phyloP scores from a whole-genome alignment of 2,113 vertebrate species.

The Copsychus sechellarum region DNA sequence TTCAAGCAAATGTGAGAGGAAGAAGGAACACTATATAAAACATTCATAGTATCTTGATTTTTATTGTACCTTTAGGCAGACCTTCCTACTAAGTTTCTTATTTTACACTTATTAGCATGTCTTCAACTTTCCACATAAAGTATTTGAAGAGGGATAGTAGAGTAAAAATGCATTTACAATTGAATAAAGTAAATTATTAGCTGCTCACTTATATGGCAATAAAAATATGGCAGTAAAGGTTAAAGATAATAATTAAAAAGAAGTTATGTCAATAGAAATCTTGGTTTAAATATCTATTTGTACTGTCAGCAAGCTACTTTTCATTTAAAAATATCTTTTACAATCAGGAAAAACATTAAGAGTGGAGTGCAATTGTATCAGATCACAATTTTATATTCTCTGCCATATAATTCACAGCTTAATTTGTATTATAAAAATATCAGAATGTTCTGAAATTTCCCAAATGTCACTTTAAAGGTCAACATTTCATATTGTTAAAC shows the following conservation, averaged over 20 bases:
- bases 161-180: constrained; percentile 27
- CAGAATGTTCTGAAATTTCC: background rate
- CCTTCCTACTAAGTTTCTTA: background rate
- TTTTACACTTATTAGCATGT: constrained; percentile 28
- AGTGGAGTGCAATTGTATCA: background rate
- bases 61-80: constrained; percentile 2
- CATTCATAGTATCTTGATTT: constrained; percentile 34
- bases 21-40: constrained; percentile 30
- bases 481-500: background rate
- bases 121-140: constrained; percentile 9
- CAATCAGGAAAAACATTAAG: background rate
- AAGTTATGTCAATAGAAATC: background rate
- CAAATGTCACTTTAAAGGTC: constrained; percentile 33
- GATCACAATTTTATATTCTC: background rate
- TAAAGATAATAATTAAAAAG: background rate
- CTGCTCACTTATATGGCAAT: background rate
- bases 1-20: constrained; percentile 9
- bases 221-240: background rate
- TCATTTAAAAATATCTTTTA: background rate
- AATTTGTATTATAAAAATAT: constrained; percentile 10
- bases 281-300: background rate
- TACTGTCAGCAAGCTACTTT: background rate
- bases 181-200: background rate
- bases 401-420: background rate
- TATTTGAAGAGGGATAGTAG: background rate